These are phyloP conservation scores for Ylistrum balloti DNA, from an alignment of 1,140 invertebrate species.

Conservation along the genomic window DNA sequence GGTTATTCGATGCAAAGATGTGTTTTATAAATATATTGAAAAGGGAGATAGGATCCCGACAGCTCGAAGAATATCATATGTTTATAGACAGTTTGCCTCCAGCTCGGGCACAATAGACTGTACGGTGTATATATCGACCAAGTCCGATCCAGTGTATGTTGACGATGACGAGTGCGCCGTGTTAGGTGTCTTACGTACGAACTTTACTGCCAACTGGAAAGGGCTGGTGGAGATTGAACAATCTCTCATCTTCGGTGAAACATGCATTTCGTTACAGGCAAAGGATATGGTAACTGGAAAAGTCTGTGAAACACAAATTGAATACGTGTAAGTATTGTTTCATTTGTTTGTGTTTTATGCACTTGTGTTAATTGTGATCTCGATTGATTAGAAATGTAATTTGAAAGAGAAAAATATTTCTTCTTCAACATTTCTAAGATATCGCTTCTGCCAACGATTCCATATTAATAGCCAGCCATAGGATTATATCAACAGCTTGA, in stretches of 20 bases:
- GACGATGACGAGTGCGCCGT: background rate
- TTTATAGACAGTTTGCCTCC: background rate
- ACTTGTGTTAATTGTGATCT: no score
- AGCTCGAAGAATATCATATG: background rate
- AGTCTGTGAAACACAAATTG: background rate
- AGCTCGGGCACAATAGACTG: background rate
- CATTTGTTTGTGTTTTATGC: no score
- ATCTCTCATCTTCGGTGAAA: background rate
- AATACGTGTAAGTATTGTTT: background rate
- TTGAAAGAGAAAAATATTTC: no score
- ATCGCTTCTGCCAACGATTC: no score
- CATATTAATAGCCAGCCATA: no score
- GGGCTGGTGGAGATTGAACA: background rate
- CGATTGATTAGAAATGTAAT: no score
- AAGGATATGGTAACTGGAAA: background rate
- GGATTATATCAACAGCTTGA: no score
- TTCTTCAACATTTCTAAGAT: no score
- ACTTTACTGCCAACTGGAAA: background rate
- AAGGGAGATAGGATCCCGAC: slow-evolving; percentile 42
- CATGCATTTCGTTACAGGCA: background rate
- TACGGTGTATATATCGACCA: background rate
- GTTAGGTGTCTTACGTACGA: background rate
- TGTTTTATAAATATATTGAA: slow-evolving; percentile 51
- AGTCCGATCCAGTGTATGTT: background rate
- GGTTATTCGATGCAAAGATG: slow-evolving; percentile 50